A percentile compares a stretch with the other conserved stretches of the same genome.
phyloP scores from a whole-genome alignment of 1,140 invertebrate species.

The Penaeus chinensis region DNA sequence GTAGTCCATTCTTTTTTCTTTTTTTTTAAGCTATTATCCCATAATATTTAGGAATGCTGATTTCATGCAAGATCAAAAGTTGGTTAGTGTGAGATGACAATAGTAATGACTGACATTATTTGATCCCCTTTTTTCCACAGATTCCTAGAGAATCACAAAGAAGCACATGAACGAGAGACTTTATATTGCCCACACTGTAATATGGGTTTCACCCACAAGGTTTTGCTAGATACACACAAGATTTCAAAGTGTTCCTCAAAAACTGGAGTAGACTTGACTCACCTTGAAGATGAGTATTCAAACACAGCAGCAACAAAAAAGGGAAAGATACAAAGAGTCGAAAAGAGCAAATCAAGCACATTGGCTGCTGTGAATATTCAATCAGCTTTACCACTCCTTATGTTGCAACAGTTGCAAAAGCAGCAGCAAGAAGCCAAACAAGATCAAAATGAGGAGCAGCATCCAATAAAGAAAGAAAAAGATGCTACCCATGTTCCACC shows the following conservation, averaged over 20 bases:
- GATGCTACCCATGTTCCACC: neutral
- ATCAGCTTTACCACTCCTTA: constrained; percentile 27
- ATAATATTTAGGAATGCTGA: too few relatives aligned
- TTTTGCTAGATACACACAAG: constrained; percentile 57
- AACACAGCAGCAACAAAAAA: neutral
- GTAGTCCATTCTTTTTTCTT: too few relatives aligned
- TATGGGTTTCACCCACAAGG: constrained; percentile 58
- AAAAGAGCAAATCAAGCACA: too few relatives aligned
- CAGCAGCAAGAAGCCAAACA: constrained; percentile 30
- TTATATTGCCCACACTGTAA: constrained; percentile 56
- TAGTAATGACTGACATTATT: neutral
- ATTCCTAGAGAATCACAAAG: constrained; percentile 56
- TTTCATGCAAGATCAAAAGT: too few relatives aligned
- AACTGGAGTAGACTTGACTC: constrained; percentile 46
- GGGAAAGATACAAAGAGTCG: constrained; percentile 2
- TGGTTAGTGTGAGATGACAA: too few relatives aligned
- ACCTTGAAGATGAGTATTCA: constrained; percentile 36
- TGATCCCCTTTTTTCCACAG: constrained; percentile 1
- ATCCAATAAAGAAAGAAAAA: constrained; percentile 28
- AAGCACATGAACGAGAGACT: constrained; percentile 52
- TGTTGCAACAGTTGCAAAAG: constrained; percentile 48
- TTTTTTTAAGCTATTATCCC: too few relatives aligned
- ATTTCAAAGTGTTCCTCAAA: constrained; percentile 56
- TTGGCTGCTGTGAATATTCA: too few relatives aligned
- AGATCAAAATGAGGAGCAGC: constrained; percentile 19